Evolutionary conservation across 2,888 invertebrate genomes (phyloP).

Genomic region (Cryptosula pallasiana): DNA sequence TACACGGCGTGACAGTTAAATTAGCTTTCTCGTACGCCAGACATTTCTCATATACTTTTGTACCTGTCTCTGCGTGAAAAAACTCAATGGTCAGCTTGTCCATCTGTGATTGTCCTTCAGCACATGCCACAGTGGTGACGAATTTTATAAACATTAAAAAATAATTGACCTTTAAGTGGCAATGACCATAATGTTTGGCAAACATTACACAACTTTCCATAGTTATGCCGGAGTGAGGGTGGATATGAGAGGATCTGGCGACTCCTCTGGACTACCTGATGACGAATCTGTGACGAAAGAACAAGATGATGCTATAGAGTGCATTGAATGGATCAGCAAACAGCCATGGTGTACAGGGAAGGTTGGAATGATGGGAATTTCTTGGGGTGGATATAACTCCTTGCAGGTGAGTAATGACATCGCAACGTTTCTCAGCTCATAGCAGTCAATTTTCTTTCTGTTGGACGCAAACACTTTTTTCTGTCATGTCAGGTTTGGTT

Average conservation of each 20-base stretch:
- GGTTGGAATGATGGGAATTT: conserved; percentile 32
- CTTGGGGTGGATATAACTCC: conserved; percentile 33
- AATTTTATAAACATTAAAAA: too few species aligned
- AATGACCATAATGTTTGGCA: too few species aligned
- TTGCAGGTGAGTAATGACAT: conserved; percentile 27
- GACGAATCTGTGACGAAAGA: conserved; percentile 32
- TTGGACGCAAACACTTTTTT: background rate
- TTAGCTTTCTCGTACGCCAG: too few species aligned
- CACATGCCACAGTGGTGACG: too few species aligned
- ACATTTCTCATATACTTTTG: too few species aligned
- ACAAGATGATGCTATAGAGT: conserved; percentile 29
- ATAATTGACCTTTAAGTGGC: too few species aligned
- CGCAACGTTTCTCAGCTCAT: background rate
- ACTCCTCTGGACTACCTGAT: conserved; percentile 30
- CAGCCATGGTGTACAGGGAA: conserved; percentile 30
- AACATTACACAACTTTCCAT: too few species aligned
- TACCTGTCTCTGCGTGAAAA: too few species aligned
- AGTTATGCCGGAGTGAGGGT: conserved; percentile 29
- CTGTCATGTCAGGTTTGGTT: too few species aligned
- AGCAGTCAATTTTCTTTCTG: background rate
- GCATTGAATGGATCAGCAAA: conserved; percentile 30
- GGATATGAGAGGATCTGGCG: conserved; percentile 31
- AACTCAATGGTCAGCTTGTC: too few species aligned
- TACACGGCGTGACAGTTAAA: too few species aligned
- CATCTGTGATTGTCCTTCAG: too few species aligned